These are phyloP conservation scores for Hydractinia symbiolongicarpus DNA, from an alignment of 30 jellyfish, hydroid and myxozoan genomes.

Conservation along the genomic window DNA sequence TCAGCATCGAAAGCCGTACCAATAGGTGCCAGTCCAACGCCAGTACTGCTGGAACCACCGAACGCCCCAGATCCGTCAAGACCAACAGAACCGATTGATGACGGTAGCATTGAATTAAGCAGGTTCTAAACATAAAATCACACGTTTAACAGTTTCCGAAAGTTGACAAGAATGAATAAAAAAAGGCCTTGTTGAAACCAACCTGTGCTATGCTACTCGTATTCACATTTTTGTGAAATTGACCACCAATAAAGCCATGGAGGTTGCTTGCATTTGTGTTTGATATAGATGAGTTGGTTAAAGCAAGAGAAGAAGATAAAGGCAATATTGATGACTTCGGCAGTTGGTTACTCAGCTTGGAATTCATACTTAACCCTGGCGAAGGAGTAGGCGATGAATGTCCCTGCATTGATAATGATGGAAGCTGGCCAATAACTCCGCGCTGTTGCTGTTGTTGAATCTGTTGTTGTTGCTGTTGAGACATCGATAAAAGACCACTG, in stretches of 20 bases:
- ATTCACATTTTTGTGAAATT: constrained; percentile 21
- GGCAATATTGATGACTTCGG: constrained; percentile 34
- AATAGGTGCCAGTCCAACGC: constrained; percentile 24
- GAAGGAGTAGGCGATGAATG: constrained; percentile 44
- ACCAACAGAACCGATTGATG: constrained; percentile 13
- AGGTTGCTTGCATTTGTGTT: neutral
- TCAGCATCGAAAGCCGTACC: constrained; percentile 72
- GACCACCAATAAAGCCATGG: constrained; percentile 37
- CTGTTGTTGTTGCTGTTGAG: constrained; percentile 47
- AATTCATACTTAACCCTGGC: constrained; percentile 24
- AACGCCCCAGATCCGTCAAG: neutral
- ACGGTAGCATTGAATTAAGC: constrained; percentile 19
- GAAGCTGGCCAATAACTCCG: constrained; percentile 62
- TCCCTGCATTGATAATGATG: constrained; percentile 37
- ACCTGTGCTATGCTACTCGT: constrained; percentile 36
- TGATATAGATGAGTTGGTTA: constrained; percentile 24
- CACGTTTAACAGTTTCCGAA: neutral
- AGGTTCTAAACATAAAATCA: constrained; percentile 17
- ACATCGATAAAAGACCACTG: constrained; percentile 70
- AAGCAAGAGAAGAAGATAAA: constrained; percentile 32
- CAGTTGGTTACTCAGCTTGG: constrained; percentile 13
- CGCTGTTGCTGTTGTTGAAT: constrained; percentile 64
- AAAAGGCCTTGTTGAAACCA: neutral
- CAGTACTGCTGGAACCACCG: constrained; percentile 37
- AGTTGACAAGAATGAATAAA: no score